Evolutionary conservation across 2,113 vertebrate genomes (phyloP), one percentile per base, ranked within the genome.

Genomic region (Dromaius novaehollandiae): DNA sequence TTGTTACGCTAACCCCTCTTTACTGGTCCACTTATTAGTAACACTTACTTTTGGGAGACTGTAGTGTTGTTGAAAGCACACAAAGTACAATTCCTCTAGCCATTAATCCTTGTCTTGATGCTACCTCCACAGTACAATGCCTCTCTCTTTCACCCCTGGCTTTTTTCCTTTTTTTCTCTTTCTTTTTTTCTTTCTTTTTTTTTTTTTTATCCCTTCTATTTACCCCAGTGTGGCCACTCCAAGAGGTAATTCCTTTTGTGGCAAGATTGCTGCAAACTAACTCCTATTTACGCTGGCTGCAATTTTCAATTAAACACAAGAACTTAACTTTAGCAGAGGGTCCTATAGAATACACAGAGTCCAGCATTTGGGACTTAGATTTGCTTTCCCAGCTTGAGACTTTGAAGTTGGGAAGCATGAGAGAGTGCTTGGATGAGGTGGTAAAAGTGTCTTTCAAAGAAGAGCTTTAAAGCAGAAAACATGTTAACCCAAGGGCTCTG

Each of bases 101-200:
- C 95, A 97, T 98, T 98, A 97, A 98, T 98, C 97, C 95, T 96
- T 97, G 97, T 98, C 97, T 97, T 96, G 95, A 92, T 88, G 88
- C 86, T 96, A 90, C 88, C 94, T 97, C 83, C 92, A 24, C 64
- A 95, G 85, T 36, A 98, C 96, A 98, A 97, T 95, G 82, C 80
- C 92, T 96, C 94, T 95, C 96, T 96, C 91, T 96, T 97, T 96
- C 71, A 88, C 92, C 50, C 65, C 51, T 93, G 80, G 36, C 50
- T 96, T 94, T 94, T 83, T 93, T 77, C 17, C 28, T 24, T 60
- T 60, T 11, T 19, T 18, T 32, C 34, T 58, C 19, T 58, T 32
- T 48, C 11, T 18, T 48, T 48, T 19, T 46, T 46, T 46, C 46
- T 46, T 46, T 46, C 26, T 9, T 38, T 71, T 40, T 71, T 69